phyloP scores from a whole-genome alignment of 2,797 vertebrate genomes.

The Pogoniulus pusillus region DNA sequence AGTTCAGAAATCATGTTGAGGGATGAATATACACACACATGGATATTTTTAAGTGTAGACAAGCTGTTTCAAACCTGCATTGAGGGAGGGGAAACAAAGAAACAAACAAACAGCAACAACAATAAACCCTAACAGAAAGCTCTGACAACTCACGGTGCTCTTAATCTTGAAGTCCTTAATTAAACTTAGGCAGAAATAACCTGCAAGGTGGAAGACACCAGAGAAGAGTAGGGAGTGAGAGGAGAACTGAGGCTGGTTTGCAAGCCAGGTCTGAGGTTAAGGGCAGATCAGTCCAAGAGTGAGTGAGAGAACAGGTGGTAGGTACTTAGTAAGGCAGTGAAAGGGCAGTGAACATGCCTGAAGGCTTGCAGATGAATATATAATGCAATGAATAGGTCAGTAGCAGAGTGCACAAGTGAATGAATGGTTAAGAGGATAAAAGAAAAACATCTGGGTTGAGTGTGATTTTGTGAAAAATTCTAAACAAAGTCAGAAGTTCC shows the following conservation, averaged over 20 bases:
- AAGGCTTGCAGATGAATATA: not conserved
- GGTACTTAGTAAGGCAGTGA: not conserved
- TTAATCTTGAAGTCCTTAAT: not conserved
- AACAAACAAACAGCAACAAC: no score
- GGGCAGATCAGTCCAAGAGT: not conserved
- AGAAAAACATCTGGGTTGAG: not conserved
- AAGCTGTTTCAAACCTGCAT: not conserved
- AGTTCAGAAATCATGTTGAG: not conserved
- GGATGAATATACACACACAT: not conserved
- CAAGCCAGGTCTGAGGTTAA: not conserved
- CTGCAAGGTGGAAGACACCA: not conserved
- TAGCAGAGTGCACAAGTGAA: not conserved
- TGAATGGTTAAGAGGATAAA: not conserved
- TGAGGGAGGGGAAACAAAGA: no score
- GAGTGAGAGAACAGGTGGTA: conserved; percentile 53
- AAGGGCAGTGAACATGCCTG: not conserved
- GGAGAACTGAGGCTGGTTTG: not conserved
- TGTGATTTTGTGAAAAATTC: not conserved
- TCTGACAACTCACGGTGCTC: not conserved
- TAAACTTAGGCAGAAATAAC: not conserved
- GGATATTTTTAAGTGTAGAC: not conserved
- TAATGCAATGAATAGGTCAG: not conserved
- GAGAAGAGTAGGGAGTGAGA: not conserved
- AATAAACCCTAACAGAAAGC: no score
- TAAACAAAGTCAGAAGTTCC: not conserved